Percentiles rank a stretch among this genome's conserved stretches.
Conservation (phyloP, 2,113 vertebrate genomes). For the Sitta europaea region DNA sequence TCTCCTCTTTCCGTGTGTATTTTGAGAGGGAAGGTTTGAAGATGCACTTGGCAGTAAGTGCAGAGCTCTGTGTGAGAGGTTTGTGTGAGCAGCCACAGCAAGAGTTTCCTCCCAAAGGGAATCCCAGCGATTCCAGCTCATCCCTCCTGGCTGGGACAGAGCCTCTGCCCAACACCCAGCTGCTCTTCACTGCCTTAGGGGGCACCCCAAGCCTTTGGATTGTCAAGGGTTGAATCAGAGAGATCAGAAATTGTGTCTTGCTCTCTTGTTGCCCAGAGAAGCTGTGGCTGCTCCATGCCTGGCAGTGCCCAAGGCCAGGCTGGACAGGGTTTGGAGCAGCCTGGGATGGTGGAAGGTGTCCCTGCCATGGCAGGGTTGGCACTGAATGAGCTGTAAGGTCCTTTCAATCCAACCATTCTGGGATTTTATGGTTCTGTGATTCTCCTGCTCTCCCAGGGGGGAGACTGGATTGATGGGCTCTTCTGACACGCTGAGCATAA, state of each 20-base stretch:
- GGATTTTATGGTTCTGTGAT: neutral
- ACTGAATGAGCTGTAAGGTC: neutral
- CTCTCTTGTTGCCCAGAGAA: neutral
- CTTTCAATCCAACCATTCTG: neutral
- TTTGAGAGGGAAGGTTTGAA: neutral
- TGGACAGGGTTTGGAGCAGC: neutral
- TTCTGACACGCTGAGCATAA: accelerated
- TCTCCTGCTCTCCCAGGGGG: neutral
- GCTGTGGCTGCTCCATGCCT: neutral
- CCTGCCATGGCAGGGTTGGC: neutral
- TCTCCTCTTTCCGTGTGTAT: accelerated
- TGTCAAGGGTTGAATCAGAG: neutral
- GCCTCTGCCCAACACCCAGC: neutral
- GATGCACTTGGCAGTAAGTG: accelerated
- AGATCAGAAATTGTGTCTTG: too few relatives aligned
- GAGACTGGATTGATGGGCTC: neutral
- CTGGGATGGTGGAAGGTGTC: neutral
- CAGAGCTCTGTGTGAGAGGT: neutral
- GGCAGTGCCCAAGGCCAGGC: neutral
- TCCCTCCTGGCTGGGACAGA: neutral
- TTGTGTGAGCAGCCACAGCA: accelerated
- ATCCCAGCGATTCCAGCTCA: accelerated
- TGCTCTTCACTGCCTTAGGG: neutral
- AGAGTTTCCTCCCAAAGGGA: neutral
- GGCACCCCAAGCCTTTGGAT: neutral